Evolutionary conservation across 2,113 vertebrate genomes (phyloP).

Genomic region (Phodopus roborovskii): DNA sequence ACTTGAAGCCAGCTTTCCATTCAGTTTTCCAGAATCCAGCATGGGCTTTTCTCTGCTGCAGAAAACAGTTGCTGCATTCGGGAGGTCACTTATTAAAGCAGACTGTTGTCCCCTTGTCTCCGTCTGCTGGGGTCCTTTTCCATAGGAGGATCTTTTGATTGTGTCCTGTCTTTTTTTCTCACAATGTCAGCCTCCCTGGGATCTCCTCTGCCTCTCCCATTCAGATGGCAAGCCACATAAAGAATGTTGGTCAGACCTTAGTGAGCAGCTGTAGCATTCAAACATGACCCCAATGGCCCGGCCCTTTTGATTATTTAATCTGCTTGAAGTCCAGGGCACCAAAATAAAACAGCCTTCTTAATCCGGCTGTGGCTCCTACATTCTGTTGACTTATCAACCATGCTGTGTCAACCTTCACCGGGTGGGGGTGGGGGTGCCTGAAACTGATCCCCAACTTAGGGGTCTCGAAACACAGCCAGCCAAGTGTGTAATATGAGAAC

Average conservation of each 20-base stretch:
- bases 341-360: conserved; percentile 87
- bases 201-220: conserved; percentile 79
- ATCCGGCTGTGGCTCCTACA: conserved; percentile 80
- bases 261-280: conserved; percentile 92
- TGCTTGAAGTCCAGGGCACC: conserved; percentile 87
- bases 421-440: conserved; percentile 79
- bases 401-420: conserved; percentile 75
- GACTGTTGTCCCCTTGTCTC: conserved; percentile 58
- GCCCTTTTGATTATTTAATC: conserved; percentile 88
- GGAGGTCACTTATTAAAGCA: conserved; percentile 67
- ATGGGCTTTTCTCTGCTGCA: conserved; percentile 38
- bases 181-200: conserved; percentile 39
- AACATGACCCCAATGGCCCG: conserved; percentile 87
- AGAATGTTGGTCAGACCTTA: conserved; percentile 87
- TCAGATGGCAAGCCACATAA: conserved; percentile 78
- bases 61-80: conserved; percentile 24
- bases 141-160: conserved; percentile 55
- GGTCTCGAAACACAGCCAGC: conserved; percentile 81
- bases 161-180: conserved; percentile 52
- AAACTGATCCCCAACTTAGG: conserved; percentile 77
- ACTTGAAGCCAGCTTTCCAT: background rate
- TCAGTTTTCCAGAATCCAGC: conserved; percentile 9
- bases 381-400: conserved; percentile 85
- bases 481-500: conserved; percentile 81
- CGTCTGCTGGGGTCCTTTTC: conserved; percentile 55